Conservation (phyloP, 2,888 invertebrate genomes). For the Platycnemis pennipes region DNA sequence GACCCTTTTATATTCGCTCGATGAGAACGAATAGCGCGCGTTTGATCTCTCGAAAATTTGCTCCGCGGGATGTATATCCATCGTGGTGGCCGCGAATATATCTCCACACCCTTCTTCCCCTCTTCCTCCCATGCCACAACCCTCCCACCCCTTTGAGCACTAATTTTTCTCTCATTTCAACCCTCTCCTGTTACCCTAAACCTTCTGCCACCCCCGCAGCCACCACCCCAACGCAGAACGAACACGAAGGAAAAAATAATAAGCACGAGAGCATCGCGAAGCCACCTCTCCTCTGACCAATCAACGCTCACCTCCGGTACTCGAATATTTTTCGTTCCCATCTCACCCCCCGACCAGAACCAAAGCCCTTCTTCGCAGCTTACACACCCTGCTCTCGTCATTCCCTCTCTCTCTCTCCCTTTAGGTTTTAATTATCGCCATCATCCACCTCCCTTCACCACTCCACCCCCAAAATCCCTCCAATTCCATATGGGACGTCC, state of each 20-base stretch:
- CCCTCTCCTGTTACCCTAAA: background rate
- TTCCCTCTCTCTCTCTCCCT: background rate
- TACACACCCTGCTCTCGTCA: background rate
- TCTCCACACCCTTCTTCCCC: background rate
- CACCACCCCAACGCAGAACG: background rate
- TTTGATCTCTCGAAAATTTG: conserved; percentile 47
- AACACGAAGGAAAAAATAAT: background rate
- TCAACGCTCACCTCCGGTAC: conserved; percentile 15
- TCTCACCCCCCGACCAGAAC: background rate
- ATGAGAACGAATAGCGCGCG: background rate
- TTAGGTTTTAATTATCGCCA: conserved; percentile 52
- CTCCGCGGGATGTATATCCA: background rate
- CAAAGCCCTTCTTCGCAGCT: background rate
- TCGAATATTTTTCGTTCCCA: background rate
- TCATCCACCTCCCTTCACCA: background rate
- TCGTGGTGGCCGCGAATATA: background rate
- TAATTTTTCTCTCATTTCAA: background rate
- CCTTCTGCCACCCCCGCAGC: background rate
- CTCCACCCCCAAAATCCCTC: background rate
- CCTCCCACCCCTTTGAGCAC: background rate
- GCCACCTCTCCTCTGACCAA: background rate
- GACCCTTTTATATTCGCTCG: background rate
- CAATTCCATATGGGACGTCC: conserved; percentile 2
- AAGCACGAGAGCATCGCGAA: conserved; percentile 2
- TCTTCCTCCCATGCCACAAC: background rate